Evolutionary conservation across 2,797 vertebrate genomes (phyloP).

Genomic region (Cirrhinus mrigala): DNA sequence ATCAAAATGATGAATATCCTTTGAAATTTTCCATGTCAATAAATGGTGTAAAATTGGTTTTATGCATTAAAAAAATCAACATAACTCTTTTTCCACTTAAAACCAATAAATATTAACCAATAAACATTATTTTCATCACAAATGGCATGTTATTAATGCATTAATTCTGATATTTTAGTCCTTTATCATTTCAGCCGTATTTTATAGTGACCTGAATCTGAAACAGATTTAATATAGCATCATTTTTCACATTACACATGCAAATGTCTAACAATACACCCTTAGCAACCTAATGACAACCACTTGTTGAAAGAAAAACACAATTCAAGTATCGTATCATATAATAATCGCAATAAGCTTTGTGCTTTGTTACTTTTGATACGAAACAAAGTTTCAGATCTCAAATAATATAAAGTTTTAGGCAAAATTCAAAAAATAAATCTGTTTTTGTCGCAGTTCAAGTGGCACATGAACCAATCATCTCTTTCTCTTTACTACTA

Average conservation of each 20-base stretch:
- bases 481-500: background rate
- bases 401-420: too few species aligned
- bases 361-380: background rate
- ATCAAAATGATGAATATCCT: too few species aligned
- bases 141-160: background rate
- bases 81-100: background rate
- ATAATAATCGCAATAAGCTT: background rate
- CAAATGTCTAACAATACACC: background rate
- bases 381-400: background rate
- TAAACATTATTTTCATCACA: background rate
- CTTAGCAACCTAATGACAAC: background rate
- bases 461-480: too few species aligned
- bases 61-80: too few species aligned
- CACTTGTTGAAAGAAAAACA: background rate
- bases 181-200: background rate
- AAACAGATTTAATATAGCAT: background rate
- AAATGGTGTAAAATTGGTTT: too few species aligned
- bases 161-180: background rate
- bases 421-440: background rate
- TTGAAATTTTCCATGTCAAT: too few species aligned
- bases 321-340: background rate
- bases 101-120: background rate
- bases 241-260: background rate
- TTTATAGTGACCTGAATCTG: background rate
- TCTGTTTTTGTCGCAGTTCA: too few species aligned